Base-by-base conservation (phyloP, 2,797 vertebrate species). In the Tiaroga cobitis region DNA sequence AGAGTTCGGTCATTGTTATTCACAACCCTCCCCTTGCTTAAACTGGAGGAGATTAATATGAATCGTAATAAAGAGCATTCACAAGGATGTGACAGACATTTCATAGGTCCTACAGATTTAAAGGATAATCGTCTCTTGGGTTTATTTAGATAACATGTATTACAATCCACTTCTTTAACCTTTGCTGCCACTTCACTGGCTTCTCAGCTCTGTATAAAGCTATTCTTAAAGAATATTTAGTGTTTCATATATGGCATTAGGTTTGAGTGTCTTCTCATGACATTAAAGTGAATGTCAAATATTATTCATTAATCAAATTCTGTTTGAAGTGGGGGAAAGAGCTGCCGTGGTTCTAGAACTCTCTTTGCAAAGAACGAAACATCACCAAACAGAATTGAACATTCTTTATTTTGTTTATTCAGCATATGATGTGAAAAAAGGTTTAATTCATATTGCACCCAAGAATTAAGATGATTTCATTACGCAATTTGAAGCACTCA, bases 1-100 rank as follows among this genome's bases (percentile, higher is more conserved):
- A 96, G 95, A 96, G 95, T 96, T 93, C 92, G 91, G 94, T 94
- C 94, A 95, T 96, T 97, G 96, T 96, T 94, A 86, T 86, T 73
- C 81, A 82, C 43, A 56, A 41, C 69, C 84, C 82, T 95, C 95
- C 93, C 95, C 95, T 95, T 94, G 92, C 95, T 95, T 96, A 94
- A 96, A 97, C 96, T 97, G 96, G 96, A 96, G 95, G 95, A 96
- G 97, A 99, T 97, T 99, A 98, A 95, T 95, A 94, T 95, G 93
- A 95, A 95, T 96, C 96, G 95, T 95, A 97, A 98, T 94, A 96
- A 96, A 96, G 93, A 94, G 96, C 96, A 95, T 97, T 97, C 96
- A 97, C 96, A 97, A 95, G 94, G 91, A 91, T 88, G 92, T 95
- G 95, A 94, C 97, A 97, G 96, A 95, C 95, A 96, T 97, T 96